phyloP scores from a whole-genome alignment of 2,888 invertebrate species.

The Sarcophaga rosellei region DNA sequence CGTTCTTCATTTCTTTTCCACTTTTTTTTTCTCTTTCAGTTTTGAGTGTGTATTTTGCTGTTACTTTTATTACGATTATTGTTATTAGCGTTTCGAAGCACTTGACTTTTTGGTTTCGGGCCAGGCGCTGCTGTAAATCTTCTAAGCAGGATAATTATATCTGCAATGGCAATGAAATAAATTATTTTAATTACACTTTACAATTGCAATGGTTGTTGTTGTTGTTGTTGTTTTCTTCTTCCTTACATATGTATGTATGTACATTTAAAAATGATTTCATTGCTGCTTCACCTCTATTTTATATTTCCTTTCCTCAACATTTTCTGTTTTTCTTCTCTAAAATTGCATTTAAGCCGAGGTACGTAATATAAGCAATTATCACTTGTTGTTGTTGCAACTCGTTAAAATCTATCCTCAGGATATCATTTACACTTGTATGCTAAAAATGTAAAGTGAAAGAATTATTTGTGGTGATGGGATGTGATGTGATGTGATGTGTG shows the following conservation, averaged over 20 bases:
- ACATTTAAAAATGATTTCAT: neutral
- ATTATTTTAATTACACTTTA: conserved; percentile 54
- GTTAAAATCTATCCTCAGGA: conserved; percentile 56
- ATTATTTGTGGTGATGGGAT: conserved; percentile 16
- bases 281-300: neutral
- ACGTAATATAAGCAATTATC: conserved; percentile 34
- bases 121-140: conserved; percentile 29
- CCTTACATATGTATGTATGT: neutral
- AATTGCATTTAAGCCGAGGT: conserved; percentile 7
- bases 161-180: conserved; percentile 43
- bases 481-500: no score
- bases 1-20: neutral
- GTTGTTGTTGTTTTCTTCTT: conserved; percentile 15
- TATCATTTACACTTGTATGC: conserved; percentile 54
- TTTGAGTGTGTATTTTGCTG: neutral
- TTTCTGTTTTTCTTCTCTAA: neutral
- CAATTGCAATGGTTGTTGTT: conserved; percentile 28
- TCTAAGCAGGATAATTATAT: conserved; percentile 49
- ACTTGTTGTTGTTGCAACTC: conserved; percentile 44
- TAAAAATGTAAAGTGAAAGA: conserved; percentile 52
- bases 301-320: no score
- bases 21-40: neutral
- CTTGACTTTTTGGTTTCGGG: conserved; percentile 46
- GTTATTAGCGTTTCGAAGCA: conserved; percentile 42
- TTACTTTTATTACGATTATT: conserved; percentile 7